Base-by-base conservation (phyloP, 2,888 invertebrate genomes). In the Cantharis flavilabris region DNA sequence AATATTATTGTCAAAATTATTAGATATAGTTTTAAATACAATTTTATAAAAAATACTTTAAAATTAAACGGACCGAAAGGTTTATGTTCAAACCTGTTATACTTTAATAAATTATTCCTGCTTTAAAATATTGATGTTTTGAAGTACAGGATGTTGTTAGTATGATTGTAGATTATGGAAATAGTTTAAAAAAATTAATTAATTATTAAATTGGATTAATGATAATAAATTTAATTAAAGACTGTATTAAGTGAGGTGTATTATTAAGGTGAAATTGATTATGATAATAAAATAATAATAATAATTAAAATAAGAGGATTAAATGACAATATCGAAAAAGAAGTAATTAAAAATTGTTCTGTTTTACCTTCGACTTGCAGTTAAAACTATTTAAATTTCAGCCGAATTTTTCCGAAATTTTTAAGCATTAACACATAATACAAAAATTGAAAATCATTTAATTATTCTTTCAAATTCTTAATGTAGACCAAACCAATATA, bases 401-500 rank as follows among this genome's bases (percentile, higher is more conserved):
- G 11, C 11, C 1, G 11, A 11, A 2, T 30, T 30, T 10, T 30
- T 30, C 10, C 1, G 10, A 11, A 33, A 33, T 5, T 13, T 4
- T 33, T 33, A 33, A 33, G 13, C 4, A 33, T 33, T 33, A 13
- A 4, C 3, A 26, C 9, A 1, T 26, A 26, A 26, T 26, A 2
- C 9, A n/a, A 49, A 49, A 49, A n/a, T 49, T 13, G 0, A 49
- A 49, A n/a, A n/a, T 7, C 49, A 2, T 49, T 49, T 49, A n/a
- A 49, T 49, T 3, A n/a, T 49, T n/a, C 2, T 13, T n/a, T n/a
- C n/a, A 5, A n/a, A 49, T n/a, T 4, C n/a, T 49, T n/a, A n/a
- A 49, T 49, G 1, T n/a, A 49, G 23, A 65, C 5, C 2, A 65
- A 76, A 62, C 73, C 76, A 72, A 76, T 76, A 80, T 78, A 78